Base-by-base conservation (phyloP, 2,113 vertebrate genomes). In the Pelodiscus sinensis region DNA sequence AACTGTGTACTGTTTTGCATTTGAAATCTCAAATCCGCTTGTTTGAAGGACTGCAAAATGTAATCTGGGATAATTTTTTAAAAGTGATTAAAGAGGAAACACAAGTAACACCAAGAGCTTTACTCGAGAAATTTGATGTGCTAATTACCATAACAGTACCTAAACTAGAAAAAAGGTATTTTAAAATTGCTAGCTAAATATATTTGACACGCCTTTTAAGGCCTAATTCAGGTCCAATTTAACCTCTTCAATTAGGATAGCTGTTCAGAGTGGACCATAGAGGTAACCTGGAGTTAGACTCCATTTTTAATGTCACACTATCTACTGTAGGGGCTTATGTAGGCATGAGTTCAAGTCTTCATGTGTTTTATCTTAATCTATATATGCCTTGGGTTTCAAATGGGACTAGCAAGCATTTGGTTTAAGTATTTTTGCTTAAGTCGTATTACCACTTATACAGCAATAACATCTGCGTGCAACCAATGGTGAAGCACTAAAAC, bases 21-120 rank as follows among this genome's bases (percentile, higher is more conserved):
- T 73, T 9, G 19, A 35, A 16, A 84, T 2, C n/a, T 21, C 31
- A 22, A 0, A 0, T 7, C 0, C 0, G 16, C 16, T 7, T 50
- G 78, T 3, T 15, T 9, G 68, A 93, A 73, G 83, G 24, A 14
- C 15, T 27, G 50, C 55, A 65, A 31, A 14, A 31, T 65, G 60
- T 65, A 31, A 65, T 71, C n/a, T 38, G n/a, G 6, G 35, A 16
- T 73, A 38, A 21, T 22, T 38, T 35, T 71, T 71, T 11, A 38
- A 35, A 35, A 73, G 31, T 38, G 71, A 44, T 18, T 68, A 25
- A 50, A 75, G 18, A 24, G 24, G 71, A 75, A 75, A 24, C 35
- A 22, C 21, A 75, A 55, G 82, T 51, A 75, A 0, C 86, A 83
- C 54, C 3, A 1, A 62, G 24, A n/a, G 19, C 18, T 35, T 5